These are phyloP conservation scores for Plutella xylostella DNA, from an alignment of 2,888 invertebrate genomes.

Conservation along the genomic window DNA sequence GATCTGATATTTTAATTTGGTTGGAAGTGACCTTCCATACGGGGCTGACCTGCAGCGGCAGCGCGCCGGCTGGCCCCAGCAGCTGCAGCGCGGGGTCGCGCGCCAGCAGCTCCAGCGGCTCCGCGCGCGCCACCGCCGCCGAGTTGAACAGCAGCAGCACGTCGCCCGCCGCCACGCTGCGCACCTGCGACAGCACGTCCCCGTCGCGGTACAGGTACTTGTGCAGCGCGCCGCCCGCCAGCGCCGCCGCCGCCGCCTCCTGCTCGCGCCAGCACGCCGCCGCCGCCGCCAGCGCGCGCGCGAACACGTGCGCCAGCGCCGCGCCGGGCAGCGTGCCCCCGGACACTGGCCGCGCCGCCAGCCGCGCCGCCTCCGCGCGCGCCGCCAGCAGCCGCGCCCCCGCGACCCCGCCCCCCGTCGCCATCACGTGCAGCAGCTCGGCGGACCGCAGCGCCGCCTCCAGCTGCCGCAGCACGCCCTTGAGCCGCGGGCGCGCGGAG, in stretches of 20 bases:
- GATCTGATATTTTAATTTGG: constrained; percentile 41
- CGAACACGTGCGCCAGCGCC: constrained; percentile 88
- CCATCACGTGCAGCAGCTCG: constrained; percentile 86
- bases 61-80: no score
- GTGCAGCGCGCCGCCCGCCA: constrained; percentile 77
- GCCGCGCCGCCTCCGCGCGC: constrained; percentile 83
- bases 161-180: constrained; percentile 66
- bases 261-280: constrained; percentile 55
- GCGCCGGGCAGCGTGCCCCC: constrained; percentile 91
- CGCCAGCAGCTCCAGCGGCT: constrained; percentile 79
- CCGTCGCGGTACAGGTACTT: constrained; percentile 53
- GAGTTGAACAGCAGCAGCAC: constrained; percentile 87
- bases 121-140: constrained; percentile 80
- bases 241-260: constrained; percentile 41
- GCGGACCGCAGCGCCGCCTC: constrained; percentile 83
- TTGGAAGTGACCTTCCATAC: constrained; percentile 43
- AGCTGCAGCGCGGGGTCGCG: constrained; percentile 80
- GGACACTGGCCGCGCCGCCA: constrained; percentile 97
- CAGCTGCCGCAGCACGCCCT: constrained; percentile 83
- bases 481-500: constrained; percentile 87
- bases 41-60: constrained; percentile 53
- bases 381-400: constrained; percentile 89
- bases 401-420: no score
- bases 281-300: constrained; percentile 58
- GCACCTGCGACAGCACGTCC: constrained; percentile 45